Base-by-base conservation (phyloP, 1,140 invertebrate genomes). In the Zaprionus inermis region DNA sequence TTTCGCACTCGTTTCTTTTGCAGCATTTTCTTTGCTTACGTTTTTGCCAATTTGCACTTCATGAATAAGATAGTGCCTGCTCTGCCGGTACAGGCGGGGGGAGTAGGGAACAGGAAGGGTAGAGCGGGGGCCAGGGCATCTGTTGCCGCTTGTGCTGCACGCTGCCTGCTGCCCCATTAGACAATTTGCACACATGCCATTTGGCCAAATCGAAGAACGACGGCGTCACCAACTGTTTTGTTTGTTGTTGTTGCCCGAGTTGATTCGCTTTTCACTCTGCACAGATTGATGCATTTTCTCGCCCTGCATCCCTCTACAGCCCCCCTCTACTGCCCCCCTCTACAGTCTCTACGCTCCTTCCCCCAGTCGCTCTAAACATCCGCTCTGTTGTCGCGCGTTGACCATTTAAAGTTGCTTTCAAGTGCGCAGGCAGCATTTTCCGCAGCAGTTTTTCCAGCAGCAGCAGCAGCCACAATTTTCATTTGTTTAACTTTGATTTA, bases 11-110 rank as follows among this genome's bases (percentile, higher is more conserved):
- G 38, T 44, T 44, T 44, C 44, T 49, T 49, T 49, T 49, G 44
- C 44, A 49, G 44, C 44, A 49, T 49, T 65, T 52, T 57, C 66
- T 66, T 77, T 73, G 32, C 64, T 81, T 76, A 44, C 58, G 60
- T 60, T 76, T 71, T 75, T 89, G 77, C 78, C 84, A 88, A 83
- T 88, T 88, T 88, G 84, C 83, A 88, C 84, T 88, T 83, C 84
- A 88, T 89, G 83, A 88, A 88, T 89, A 89, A 88, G 70, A 88
- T 58, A 71, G 76, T 30, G 38, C 12, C 38, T 38, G 1, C 24
- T 14, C n/a, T 3, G n/a, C n/a, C 14, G 3, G 7, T 22, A 1
- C 4, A 9, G 34, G 11, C 0, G 36, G 36, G 14, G 57, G 14
- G 57, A 1, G 22, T 36, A 7, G n/a, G 34, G 49, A 49, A 49